Percentiles rank a stretch among this genome's conserved stretches.
phyloP scores from a whole-genome alignment of 2,797 vertebrate genomes.

The Gadopsis marmoratus region DNA sequence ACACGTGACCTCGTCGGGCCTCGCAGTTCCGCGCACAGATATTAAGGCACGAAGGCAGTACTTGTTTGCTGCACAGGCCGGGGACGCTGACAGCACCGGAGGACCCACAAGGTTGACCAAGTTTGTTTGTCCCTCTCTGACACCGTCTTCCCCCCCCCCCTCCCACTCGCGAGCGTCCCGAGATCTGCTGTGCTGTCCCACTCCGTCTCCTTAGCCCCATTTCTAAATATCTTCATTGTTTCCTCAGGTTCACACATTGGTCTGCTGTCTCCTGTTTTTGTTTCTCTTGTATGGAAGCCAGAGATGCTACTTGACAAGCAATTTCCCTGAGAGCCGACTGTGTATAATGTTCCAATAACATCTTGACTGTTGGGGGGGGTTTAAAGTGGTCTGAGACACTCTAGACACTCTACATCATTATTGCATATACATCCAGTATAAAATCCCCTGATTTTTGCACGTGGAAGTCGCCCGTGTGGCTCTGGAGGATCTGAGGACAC shows the following conservation, averaged over 20 bases:
- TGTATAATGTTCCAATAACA: constrained; percentile 38
- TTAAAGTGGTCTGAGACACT: constrained; percentile 29
- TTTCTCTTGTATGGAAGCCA: constrained; percentile 60
- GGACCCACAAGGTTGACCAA: constrained; percentile 40
- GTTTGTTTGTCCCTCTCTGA: constrained; percentile 72
- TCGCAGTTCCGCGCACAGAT: neutral
- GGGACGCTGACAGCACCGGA: constrained; percentile 26
- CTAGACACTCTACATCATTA: constrained; percentile 12
- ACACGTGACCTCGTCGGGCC: constrained; percentile 2
- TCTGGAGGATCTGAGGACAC: neutral
- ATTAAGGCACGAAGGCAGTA: constrained; percentile 11
- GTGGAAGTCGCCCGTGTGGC: neutral
- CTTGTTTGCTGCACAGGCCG: constrained; percentile 40
- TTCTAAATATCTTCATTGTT: constrained; percentile 64
- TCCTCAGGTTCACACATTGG: constrained; percentile 43
- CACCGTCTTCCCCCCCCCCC: neutral
- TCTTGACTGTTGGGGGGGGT: constrained; percentile 9
- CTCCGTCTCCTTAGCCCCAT: neutral
- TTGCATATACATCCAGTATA: neutral
- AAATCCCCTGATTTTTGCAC: neutral
- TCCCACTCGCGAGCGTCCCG: constrained; percentile 18
- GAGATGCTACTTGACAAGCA: constrained; percentile 54
- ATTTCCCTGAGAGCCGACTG: constrained; percentile 17
- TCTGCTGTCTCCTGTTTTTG: constrained; percentile 56
- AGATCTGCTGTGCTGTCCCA: constrained; percentile 20